phyloP scores from a whole-genome alignment of 2,797 vertebrate genomes.

The Poeciliopsis gracilis region DNA sequence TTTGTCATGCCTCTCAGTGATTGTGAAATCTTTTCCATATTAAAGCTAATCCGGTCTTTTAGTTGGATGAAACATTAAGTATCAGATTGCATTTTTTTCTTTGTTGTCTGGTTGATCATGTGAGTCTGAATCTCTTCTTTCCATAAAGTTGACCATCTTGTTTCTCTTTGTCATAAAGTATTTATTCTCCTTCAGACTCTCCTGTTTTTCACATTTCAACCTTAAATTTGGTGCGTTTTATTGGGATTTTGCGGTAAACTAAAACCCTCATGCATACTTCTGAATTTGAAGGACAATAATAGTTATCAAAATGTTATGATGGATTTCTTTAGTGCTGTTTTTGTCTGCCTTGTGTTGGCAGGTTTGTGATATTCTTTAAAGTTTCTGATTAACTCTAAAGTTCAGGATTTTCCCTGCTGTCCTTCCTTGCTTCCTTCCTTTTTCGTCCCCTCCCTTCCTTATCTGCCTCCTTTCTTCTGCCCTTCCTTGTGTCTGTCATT shows the following conservation, averaged over 20 bases:
- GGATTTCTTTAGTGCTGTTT: too few species aligned
- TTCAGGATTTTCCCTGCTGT: background rate
- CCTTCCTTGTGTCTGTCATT: too few species aligned
- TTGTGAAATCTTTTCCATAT: constrained; percentile 39
- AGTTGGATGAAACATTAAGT: constrained; percentile 14
- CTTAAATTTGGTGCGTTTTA: background rate
- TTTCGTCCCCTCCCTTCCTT: too few species aligned
- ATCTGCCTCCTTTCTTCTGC: too few species aligned
- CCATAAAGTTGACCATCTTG: background rate
- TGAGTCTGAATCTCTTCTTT: background rate
- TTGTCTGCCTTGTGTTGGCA: too few species aligned
- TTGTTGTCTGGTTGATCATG: background rate
- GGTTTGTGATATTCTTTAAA: too few species aligned
- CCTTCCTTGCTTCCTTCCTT: too few species aligned
- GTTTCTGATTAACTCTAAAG: background rate
- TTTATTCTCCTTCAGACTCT: background rate
- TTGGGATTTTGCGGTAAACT: background rate
- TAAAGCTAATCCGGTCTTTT: constrained; percentile 49
- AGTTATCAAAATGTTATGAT: background rate
- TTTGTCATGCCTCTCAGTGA: constrained; percentile 29
- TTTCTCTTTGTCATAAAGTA: background rate
- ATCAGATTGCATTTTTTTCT: background rate
- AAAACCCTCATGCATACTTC: background rate
- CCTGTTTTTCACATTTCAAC: background rate
- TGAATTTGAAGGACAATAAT: background rate